These are phyloP conservation scores for Nymphalis urticae DNA, from an alignment of 2,888 invertebrate species.

Conservation along the genomic window DNA sequence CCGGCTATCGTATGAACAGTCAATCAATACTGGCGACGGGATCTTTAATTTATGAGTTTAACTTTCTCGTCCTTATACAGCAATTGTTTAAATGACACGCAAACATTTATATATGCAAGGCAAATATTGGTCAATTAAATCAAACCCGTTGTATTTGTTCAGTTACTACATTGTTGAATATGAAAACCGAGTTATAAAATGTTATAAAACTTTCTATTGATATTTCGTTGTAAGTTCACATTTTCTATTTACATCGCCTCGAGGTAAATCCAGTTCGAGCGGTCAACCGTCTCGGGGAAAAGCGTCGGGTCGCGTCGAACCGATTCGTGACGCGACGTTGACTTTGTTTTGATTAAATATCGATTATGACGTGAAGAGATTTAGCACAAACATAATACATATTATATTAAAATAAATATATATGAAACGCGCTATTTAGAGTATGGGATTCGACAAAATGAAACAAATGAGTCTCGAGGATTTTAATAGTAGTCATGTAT, in stretches of 20 bases:
- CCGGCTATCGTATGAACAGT: neutral
- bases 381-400: conserved; percentile 7
- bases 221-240: conserved; percentile 33
- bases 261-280: conserved; percentile 33
- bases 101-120: too few relatives aligned
- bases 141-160: neutral
- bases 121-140: neutral
- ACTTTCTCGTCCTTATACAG: neutral
- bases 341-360: conserved; percentile 59
- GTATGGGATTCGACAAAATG: too few relatives aligned
- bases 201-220: conserved; percentile 31
- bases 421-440: neutral
- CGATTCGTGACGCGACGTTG: conserved; percentile 57
- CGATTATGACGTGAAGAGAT: conserved; percentile 49
- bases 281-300: conserved; percentile 43
- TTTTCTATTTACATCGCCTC: conserved; percentile 34
- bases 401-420: neutral
- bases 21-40: conserved; percentile 7
- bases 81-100: neutral
- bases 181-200: conserved; percentile 11
- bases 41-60: neutral
- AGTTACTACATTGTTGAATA: conserved; percentile 11
- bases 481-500: too few relatives aligned
- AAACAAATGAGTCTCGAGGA: too few relatives aligned
- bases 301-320: conserved; percentile 50